phyloP scores from a whole-genome alignment of 2,113 vertebrate species.

The Dasyprocta punctata region DNA sequence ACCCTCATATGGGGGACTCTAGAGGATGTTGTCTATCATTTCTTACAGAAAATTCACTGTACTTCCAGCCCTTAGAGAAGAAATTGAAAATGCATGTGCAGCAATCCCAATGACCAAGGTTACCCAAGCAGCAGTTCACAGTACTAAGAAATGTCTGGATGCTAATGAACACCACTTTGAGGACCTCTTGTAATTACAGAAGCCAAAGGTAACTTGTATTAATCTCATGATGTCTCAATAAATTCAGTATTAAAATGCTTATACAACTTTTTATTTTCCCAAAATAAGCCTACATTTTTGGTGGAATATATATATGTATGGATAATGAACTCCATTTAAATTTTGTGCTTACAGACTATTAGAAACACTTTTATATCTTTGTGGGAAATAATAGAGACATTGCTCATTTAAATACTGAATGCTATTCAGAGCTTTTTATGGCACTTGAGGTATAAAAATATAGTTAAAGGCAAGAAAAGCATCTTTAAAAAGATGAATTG shows the following conservation, averaged over 20 bases:
- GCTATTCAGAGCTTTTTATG: background rate
- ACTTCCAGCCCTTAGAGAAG: background rate
- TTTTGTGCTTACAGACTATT: background rate
- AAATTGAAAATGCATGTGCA: background rate
- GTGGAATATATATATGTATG: background rate
- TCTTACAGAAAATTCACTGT: background rate
- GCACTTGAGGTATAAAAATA: background rate
- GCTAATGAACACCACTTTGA: background rate
- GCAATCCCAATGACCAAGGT: background rate
- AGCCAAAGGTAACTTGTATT: background rate
- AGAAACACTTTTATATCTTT: background rate
- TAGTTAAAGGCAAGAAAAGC: background rate
- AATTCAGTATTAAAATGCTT: background rate
- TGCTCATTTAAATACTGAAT: background rate
- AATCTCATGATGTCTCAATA: background rate
- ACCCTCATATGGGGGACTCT: background rate
- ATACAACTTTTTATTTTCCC: background rate
- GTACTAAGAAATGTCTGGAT: background rate
- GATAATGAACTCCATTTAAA: background rate
- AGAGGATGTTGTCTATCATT: background rate
- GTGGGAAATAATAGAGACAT: background rate
- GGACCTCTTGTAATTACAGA: background rate
- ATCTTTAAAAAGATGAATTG: background rate
- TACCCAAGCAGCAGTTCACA: background rate
- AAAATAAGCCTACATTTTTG: background rate